Conservation (phyloP, 2,797 vertebrate genomes). For the Spondyliosoma cantharus region DNA sequence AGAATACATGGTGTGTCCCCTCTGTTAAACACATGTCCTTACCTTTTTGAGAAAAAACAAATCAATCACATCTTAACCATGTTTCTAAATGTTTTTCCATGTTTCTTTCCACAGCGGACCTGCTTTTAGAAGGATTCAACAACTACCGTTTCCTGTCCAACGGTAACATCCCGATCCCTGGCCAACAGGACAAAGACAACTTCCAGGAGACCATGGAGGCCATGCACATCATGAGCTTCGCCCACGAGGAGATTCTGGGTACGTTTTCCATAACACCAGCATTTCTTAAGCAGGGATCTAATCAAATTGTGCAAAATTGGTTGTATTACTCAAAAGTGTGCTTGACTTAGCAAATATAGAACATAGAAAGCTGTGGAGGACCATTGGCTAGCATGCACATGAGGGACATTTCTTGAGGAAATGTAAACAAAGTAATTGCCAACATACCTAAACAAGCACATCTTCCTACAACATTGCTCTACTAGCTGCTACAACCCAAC, state of each 20-base stretch:
- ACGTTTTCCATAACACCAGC: conserved; percentile 27
- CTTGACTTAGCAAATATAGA: neutral
- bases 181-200: conserved; percentile 99
- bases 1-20: neutral
- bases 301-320: neutral
- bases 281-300: neutral
- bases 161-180: conserved; percentile 95
- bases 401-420: neutral
- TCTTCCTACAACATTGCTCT: neutral
- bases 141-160: conserved; percentile 98
- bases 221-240: conserved; percentile 99
- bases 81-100: conserved; percentile 10
- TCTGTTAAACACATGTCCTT: neutral
- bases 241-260: conserved; percentile 96
- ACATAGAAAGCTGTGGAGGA: neutral
- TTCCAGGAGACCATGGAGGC: conserved; percentile 99
- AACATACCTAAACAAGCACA: neutral
- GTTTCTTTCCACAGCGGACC: conserved; percentile 86
- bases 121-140: conserved; percentile 96
- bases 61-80: neutral
- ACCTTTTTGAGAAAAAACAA: neutral
- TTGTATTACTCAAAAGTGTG: too few relatives aligned
- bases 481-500: neutral
- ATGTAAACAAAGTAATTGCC: neutral
- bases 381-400: neutral